These are phyloP conservation scores for Neoscelio sp. DNA, from an alignment of 2,888 invertebrate species.

Conservation along the genomic window DNA sequence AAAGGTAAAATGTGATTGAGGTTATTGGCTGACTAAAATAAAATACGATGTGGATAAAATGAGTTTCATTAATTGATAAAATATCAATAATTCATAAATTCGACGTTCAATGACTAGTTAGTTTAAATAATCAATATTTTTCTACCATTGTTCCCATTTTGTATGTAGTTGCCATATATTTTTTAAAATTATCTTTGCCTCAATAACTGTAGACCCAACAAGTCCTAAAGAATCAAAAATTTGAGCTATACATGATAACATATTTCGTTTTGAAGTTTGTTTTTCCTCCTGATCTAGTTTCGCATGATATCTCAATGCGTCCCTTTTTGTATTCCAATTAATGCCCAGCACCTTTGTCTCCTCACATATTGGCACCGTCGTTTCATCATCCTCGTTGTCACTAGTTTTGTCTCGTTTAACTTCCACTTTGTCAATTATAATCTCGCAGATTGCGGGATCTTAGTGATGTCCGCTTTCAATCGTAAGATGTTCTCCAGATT, in stretches of 20 bases:
- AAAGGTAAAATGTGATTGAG: no score
- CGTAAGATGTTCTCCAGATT: no score
- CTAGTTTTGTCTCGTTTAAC: no score
- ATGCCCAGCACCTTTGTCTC: background rate
- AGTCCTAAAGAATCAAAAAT: slow-evolving; percentile 14
- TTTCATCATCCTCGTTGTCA: background rate
- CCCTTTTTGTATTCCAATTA: background rate
- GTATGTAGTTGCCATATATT: background rate
- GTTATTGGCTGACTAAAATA: no score
- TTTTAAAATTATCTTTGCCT: background rate
- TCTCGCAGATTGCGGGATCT: no score
- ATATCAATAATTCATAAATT: no score
- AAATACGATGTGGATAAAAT: no score
- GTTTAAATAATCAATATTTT: slow-evolving; percentile 51
- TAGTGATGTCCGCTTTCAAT: no score
- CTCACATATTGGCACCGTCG: background rate
- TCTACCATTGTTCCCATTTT: slow-evolving; percentile 4
- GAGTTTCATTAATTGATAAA: no score
- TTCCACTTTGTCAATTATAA: no score
- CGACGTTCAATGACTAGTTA: slow-evolving; percentile 51
- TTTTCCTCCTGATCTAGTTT: background rate
- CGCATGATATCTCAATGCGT: no score
- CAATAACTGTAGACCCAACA: background rate
- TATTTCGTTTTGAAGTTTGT: background rate
- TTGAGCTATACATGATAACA: background rate